These are phyloP conservation scores for Caenorhabditis becei DNA, from an alignment of 2,888 invertebrate species.

Conservation along the genomic window DNA sequence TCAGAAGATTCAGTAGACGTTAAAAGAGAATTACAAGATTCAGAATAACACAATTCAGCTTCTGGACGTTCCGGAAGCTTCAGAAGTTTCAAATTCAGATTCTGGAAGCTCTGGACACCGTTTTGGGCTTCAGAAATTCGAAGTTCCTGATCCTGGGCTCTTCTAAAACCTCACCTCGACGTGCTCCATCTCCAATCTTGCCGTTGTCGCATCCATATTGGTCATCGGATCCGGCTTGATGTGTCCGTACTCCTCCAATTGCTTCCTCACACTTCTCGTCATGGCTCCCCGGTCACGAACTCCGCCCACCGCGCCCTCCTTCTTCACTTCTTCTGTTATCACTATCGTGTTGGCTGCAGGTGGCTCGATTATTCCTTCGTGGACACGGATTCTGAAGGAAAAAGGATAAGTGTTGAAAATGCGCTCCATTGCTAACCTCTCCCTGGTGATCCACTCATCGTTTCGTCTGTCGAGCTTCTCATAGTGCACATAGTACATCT, in stretches of 20 bases:
- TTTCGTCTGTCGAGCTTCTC: slow-evolving; percentile 75
- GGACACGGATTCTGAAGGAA: slow-evolving; percentile 15
- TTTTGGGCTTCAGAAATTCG: too few relatives aligned
- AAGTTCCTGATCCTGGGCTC: too few relatives aligned
- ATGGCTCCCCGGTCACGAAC: slow-evolving; percentile 40
- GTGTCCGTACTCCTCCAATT: slow-evolving; percentile 77
- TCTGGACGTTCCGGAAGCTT: too few relatives aligned
- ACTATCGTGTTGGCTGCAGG: slow-evolving; percentile 30
- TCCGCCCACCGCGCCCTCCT: slow-evolving; percentile 1
- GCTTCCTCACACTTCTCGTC: slow-evolving; percentile 64
- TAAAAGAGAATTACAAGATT: too few relatives aligned
- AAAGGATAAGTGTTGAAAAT: too few relatives aligned
- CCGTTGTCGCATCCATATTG: slow-evolving; percentile 75
- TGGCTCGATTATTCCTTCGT: slow-evolving; percentile 38
- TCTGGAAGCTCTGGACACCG: too few relatives aligned
- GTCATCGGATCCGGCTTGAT: slow-evolving; percentile 46
- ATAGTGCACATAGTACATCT: slow-evolving; percentile 78
- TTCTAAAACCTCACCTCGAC: slow-evolving; percentile 70
- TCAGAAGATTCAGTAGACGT: too few relatives aligned
- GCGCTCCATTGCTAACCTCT: too few relatives aligned
- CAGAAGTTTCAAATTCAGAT: too few relatives aligned
- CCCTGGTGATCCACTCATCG: slow-evolving; percentile 78
- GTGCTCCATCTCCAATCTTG: slow-evolving; percentile 76
- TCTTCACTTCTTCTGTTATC: slow-evolving; percentile 13
- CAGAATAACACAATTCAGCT: too few relatives aligned